Conservation (phyloP, 35 echinoderm and acorn worm species). For the Stichopus chloronotus region DNA sequence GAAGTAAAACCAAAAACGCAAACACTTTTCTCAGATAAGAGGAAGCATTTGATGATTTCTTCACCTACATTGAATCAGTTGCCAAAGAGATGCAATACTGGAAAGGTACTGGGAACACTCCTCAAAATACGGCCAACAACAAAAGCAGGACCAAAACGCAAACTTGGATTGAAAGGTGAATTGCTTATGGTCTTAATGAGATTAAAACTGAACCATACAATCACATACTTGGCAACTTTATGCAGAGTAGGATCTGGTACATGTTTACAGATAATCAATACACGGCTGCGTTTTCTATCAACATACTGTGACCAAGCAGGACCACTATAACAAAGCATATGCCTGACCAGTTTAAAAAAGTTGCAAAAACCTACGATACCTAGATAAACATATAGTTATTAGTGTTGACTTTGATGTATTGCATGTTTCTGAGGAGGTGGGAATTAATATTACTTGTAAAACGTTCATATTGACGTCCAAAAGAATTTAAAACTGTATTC, state of each 20-base stretch:
- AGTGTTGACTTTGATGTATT: too few species aligned
- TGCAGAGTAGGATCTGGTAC: neutral
- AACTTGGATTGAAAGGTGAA: neutral
- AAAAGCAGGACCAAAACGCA: constrained; percentile 10
- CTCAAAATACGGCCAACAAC: neutral
- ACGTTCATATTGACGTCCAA: too few species aligned
- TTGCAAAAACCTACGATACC: too few species aligned
- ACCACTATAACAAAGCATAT: neutral
- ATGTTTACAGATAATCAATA: constrained; percentile 2
- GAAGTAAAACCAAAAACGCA: constrained; percentile 4
- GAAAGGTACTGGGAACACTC: neutral
- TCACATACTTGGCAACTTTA: neutral
- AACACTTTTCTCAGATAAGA: constrained; percentile 4
- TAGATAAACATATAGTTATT: too few species aligned
- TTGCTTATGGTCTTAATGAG: neutral
- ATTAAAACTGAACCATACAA: neutral
- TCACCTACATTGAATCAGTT: neutral
- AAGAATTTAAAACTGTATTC: too few species aligned
- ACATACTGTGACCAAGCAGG: neutral
- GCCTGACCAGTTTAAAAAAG: too few species aligned
- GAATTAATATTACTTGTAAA: too few species aligned
- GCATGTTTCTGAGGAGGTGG: too few species aligned
- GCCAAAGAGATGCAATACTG: neutral
- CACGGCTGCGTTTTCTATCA: neutral
- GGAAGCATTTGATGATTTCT: too few species aligned